These are phyloP conservation scores for Hypolimnas misippus DNA, from an alignment of 2,888 invertebrate genomes.

Conservation along the genomic window DNA sequence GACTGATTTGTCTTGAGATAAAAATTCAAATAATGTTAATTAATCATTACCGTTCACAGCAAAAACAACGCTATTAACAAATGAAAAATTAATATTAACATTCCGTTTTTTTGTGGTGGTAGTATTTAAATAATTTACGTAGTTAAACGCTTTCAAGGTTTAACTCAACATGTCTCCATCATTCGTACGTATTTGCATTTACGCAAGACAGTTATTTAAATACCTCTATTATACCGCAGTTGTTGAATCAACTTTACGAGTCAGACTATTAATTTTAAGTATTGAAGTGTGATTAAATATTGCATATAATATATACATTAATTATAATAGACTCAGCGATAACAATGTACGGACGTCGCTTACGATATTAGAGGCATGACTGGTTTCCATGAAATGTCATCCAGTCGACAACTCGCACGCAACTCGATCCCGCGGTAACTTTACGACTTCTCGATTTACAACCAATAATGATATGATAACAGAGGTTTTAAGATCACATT, in stretches of 20 bases:
- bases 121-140: slow-evolving; percentile 24
- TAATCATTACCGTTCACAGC: not conserved
- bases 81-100: not conserved
- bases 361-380: slow-evolving; percentile 54
- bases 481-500: slow-evolving; percentile 44
- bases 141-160: slow-evolving; percentile 30
- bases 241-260: slow-evolving; percentile 34
- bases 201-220: slow-evolving; percentile 41
- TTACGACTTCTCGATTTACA: slow-evolving; percentile 50
- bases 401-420: slow-evolving; percentile 59
- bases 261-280: slow-evolving; percentile 34
- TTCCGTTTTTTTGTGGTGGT: not conserved
- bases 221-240: slow-evolving; percentile 33
- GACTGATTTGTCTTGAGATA: no score
- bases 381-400: slow-evolving; percentile 70
- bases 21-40: not conserved
- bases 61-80: not conserved
- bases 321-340: slow-evolving; percentile 29
- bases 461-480: slow-evolving; percentile 38
- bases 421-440: slow-evolving; percentile 52
- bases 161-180: slow-evolving; percentile 20
- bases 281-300: slow-evolving; percentile 35
- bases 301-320: slow-evolving; percentile 23
- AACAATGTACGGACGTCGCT: slow-evolving; percentile 28
- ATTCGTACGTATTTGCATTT: slow-evolving; percentile 31